These are phyloP conservation scores for Sinocyclocheilus anshuiensis DNA, from an alignment of 2,113 vertebrate genomes.

Conservation along the genomic window DNA sequence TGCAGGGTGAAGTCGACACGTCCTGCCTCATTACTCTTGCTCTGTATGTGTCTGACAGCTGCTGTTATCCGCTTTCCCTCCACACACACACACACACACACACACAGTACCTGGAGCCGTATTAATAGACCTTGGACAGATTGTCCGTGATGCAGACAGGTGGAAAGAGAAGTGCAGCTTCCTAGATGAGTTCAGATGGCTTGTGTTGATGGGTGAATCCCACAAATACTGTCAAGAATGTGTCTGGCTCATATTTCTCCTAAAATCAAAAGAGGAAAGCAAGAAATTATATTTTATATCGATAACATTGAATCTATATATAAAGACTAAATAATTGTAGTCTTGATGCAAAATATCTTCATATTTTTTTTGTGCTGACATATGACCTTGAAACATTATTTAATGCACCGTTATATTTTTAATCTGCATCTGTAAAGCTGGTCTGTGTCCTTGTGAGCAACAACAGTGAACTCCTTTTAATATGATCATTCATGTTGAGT, in stretches of 20 bases:
- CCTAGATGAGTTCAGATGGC: not conserved
- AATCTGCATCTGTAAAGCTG: not conserved
- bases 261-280: too few relatives aligned
- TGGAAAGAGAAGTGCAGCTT: constrained; percentile 6
- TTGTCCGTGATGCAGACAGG: not conserved
- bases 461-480: not conserved
- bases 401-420: not conserved
- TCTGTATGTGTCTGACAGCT: constrained; percentile 32
- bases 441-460: not conserved
- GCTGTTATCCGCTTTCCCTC: not conserved
- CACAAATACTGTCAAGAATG: too few relatives aligned
- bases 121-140: constrained; percentile 4
- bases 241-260: too few relatives aligned
- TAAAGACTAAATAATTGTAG: not conserved
- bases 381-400: not conserved
- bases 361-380: not conserved
- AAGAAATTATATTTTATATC: too few relatives aligned
- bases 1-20: constrained; percentile 18
- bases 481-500: not conserved
- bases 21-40: constrained; percentile 29
- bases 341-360: not conserved
- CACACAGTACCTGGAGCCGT: not conserved
- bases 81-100: not conserved
- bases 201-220: too few relatives aligned
- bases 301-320: too few relatives aligned